Conservation (phyloP, 2,888 invertebrate genomes). For the Limenitis camilla region DNA sequence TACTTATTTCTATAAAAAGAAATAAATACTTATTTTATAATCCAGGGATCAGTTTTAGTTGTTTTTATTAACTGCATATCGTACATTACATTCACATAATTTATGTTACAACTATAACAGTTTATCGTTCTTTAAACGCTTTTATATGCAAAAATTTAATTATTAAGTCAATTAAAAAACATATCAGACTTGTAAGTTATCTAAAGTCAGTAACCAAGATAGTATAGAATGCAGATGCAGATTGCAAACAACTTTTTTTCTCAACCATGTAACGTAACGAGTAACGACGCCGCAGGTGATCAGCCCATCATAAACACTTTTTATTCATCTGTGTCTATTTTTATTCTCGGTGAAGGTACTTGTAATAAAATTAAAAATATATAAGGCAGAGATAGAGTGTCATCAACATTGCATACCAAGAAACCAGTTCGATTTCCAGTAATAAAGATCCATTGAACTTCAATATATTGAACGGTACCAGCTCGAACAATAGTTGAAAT, state of each 20-base stretch:
- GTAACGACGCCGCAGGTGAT: constrained; percentile 4
- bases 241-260: constrained; percentile 1
- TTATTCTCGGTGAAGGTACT: constrained; percentile 9
- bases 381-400: constrained; percentile 25
- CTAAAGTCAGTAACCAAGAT: neutral
- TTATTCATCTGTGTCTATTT: constrained; percentile 20
- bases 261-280: neutral
- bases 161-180: neutral
- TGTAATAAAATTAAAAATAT: constrained; percentile 12
- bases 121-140: too few relatives aligned
- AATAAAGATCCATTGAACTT: constrained; percentile 32
- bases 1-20: too few relatives aligned
- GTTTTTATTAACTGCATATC: too few relatives aligned
- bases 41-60: too few relatives aligned
- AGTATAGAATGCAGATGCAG: neutral
- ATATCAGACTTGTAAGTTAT: neutral
- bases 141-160: too few relatives aligned
- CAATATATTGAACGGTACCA: constrained; percentile 15
- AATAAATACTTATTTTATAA: too few relatives aligned
- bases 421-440: constrained; percentile 42
- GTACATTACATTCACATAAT: too few relatives aligned
- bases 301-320: constrained; percentile 16
- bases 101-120: too few relatives aligned
- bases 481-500: constrained; percentile 14
- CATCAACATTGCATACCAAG: constrained; percentile 28